Conservation (phyloP, 2,797 vertebrate species). For the Glyptemys insculpta region DNA sequence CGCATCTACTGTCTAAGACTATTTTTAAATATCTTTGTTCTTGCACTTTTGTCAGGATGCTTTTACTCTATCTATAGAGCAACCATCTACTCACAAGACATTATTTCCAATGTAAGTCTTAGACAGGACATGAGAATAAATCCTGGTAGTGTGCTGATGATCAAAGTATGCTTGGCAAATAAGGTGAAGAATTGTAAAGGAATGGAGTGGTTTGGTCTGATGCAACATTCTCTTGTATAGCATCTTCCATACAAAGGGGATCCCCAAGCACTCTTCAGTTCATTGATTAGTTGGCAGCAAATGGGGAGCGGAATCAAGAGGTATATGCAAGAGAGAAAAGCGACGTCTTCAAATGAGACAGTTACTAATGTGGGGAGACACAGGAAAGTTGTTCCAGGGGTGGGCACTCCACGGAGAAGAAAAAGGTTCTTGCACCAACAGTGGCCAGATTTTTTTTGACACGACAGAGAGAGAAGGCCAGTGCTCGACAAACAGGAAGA, state of each 20-base stretch:
- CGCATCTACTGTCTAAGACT: constrained; percentile 89
- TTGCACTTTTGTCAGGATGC: constrained; percentile 86
- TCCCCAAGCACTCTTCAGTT: constrained; percentile 1
- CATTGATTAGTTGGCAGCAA: background rate
- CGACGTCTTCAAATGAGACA: background rate
- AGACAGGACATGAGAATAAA: background rate
- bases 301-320: background rate
- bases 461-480: background rate
- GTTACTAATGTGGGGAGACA: background rate
- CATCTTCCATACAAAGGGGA: background rate
- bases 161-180: background rate
- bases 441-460: background rate
- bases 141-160: background rate
- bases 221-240: background rate
- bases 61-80: constrained; percentile 94
- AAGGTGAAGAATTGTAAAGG: constrained; percentile 57
- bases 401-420: background rate
- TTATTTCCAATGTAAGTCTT: constrained; percentile 77
- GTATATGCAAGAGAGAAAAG: background rate
- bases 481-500: background rate
- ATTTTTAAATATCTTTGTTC: constrained; percentile 90
- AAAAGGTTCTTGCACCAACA: constrained; percentile 6
- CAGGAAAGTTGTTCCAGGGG: constrained; percentile 28
- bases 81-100: constrained; percentile 90
- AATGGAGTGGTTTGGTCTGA: constrained; percentile 41